Base-by-base conservation (phyloP, 2,113 vertebrate species). In the Saimiri boliviensis region DNA sequence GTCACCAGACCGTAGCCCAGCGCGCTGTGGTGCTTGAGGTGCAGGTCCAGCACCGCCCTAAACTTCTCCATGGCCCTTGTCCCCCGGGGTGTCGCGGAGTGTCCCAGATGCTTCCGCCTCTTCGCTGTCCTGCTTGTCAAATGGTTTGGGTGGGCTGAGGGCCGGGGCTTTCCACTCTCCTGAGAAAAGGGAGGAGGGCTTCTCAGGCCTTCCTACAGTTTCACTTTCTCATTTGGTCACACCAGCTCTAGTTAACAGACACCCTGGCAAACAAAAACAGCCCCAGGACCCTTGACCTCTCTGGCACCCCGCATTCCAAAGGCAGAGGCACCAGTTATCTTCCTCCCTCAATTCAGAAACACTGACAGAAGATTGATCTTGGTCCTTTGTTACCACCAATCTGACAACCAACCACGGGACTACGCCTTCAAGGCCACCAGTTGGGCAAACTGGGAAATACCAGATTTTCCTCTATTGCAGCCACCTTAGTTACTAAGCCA, bases 1-100 rank as follows among this genome's bases (percentile, higher is more conserved):
- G 98, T 98, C 11, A 99, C 84, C 0, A 89, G 1, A 6, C 99
- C 97, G 8, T 97, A 99, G 8, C 98, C 83, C 11, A 99, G 49
- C 16, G 73, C 4, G 0, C 40, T 95, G 89, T 92, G 95, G 80
- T 99, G 95, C 35, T 89, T 96, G 42, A 94, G 60, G 35, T 54
- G 97, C 68, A 99, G 90, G 54, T 98, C 91, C 42, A 99, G 2
- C 1, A 93, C 37, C 0, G 2, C 0, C 1, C 1, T 97, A 47
- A 99, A 96, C 56, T 94, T 98, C 0, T 99, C 94, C 99, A 99
- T 99, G 37, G 45, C 0, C 11, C 37, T 91, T 89, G 25, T 58
- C 0, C 4, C 8, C 4, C 0, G 0, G 37, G 12, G 11, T 0
- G 5, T 74, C 8, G 12, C 1, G 10, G 2, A 14, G 20, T 2